phyloP scores from a whole-genome alignment of 30 jellyfish, hydroid and myxozoan species.

The Aurelia aurita region DNA sequence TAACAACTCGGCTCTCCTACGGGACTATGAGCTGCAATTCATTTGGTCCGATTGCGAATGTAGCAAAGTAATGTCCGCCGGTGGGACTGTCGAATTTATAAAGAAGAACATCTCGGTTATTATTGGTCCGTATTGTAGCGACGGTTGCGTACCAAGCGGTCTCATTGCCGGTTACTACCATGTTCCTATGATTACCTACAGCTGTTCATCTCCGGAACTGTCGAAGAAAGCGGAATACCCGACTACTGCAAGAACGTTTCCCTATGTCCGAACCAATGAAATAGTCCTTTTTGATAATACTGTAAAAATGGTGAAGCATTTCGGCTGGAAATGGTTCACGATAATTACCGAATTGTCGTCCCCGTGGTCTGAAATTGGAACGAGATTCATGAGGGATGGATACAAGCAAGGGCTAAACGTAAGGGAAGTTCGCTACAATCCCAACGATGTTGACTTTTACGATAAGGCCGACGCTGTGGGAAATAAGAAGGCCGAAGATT shows the following conservation, averaged over 20 bases:
- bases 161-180: conserved; percentile 66
- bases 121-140: conserved; percentile 79
- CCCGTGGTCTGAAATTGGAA: conserved; percentile 53
- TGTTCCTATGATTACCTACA: conserved; percentile 86
- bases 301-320: conserved; percentile 52
- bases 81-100: conserved; percentile 70
- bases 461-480: conserved; percentile 16
- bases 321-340: conserved; percentile 80
- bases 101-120: conserved; percentile 34
- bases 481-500: conserved; percentile 7
- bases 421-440: conserved; percentile 33
- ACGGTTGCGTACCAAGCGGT: conserved; percentile 71
- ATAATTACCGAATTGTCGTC: conserved; percentile 65
- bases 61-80: conserved; percentile 50
- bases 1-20: conserved; percentile 46
- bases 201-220: conserved; percentile 77
- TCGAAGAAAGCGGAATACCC: conserved; percentile 77
- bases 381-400: conserved; percentile 25
- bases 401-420: neutral
- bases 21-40: conserved; percentile 41
- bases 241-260: conserved; percentile 84
- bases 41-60: conserved; percentile 76
- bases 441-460: conserved; percentile 19
- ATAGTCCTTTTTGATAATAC: conserved; percentile 27
- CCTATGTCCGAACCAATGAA: conserved; percentile 87